Evolutionary conservation across 2,888 invertebrate species (phyloP), one percentile per base, ranked within the genome.

Genomic region (Limnephilus rhombicus): DNA sequence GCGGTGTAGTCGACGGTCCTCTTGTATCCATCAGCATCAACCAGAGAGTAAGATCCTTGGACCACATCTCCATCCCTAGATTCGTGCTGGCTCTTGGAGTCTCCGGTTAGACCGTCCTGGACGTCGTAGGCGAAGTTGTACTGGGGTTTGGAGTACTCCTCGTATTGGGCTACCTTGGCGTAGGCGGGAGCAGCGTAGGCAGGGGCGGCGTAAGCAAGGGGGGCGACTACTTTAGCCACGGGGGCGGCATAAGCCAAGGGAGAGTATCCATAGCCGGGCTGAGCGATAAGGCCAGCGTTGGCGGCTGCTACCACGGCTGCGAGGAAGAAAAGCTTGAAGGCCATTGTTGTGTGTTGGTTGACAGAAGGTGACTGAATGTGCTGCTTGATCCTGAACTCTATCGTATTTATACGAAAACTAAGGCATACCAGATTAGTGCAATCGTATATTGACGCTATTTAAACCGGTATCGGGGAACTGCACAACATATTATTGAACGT

Each of bases 131-230:
- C 95, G 94, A 95, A 96, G 90, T 95, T 83, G 90, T 80, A 91
- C 83, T 87, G 90, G 83, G 92, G 87, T 34, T 88, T 80, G 9
- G 92, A 91, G 85, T 85, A 96, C 95, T 97, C 94, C 0, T 92
- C 85, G 85, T 91, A 91, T 53, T 90, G 92, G 91, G 93, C 92
- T n/a, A 91, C 89, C 45, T 93, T 92, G 96, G 98, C 94, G 94
- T 97, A 94, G 97, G 97, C 94, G 95, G 96, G 94, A 97, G 97
- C 95, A 94, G 97, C 97, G 81, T 95, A 96, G 95, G 96, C 90
- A 9, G 89, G 85, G 89, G 92, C 90, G 31, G 92, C 91, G 85
- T 90, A 90, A 31, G 90, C 92, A 45, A 93, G 91, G 90, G 94
- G 94, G 92, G 94, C 94, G 89, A 93, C 94, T 86, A 93, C 85